Evolutionary conservation across 2,113 vertebrate species (phyloP).

Genomic region (Gallinago paraguaiae): DNA sequence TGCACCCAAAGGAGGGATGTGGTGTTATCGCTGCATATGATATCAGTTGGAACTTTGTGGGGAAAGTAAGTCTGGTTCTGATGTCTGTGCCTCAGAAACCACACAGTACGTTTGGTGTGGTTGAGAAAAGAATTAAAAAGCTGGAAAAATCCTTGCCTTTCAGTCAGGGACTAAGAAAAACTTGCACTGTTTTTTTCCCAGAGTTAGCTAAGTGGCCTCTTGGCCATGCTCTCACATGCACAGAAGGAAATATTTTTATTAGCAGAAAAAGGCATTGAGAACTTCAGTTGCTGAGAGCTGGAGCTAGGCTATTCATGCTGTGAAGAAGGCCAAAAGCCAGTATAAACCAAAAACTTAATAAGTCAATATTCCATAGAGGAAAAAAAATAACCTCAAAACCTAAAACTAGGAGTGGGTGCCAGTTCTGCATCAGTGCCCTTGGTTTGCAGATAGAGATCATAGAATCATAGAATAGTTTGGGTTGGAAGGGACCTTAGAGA

Average conservation of each 20-base stretch:
- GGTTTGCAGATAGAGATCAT: background rate
- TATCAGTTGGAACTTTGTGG: background rate
- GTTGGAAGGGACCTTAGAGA: too few species aligned
- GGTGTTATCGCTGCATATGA: background rate
- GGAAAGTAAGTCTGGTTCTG: background rate
- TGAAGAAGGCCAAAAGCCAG: conserved; percentile 28
- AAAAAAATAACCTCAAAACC: background rate
- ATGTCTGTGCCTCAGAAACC: background rate
- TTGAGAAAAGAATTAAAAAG: background rate
- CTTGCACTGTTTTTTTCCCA: background rate
- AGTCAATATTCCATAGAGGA: background rate
- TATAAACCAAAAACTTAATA: background rate
- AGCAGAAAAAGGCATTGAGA: conserved; percentile 7
- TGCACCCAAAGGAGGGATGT: background rate
- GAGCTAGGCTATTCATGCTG: background rate
- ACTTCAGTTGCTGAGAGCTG: background rate
- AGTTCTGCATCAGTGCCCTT: background rate
- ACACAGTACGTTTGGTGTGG: background rate
- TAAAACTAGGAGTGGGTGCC: background rate
- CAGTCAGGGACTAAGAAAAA: background rate
- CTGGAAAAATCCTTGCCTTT: background rate
- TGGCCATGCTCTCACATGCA: background rate
- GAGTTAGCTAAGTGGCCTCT: conserved; percentile 25
- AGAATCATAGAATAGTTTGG: too few species aligned
- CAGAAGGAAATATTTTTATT: conserved; percentile 24